Percentiles rank a stretch among this genome's conserved stretches.
phyloP scores from a whole-genome alignment of 2,797 vertebrate genomes.

The Schizopygopsis malacanthus region DNA sequence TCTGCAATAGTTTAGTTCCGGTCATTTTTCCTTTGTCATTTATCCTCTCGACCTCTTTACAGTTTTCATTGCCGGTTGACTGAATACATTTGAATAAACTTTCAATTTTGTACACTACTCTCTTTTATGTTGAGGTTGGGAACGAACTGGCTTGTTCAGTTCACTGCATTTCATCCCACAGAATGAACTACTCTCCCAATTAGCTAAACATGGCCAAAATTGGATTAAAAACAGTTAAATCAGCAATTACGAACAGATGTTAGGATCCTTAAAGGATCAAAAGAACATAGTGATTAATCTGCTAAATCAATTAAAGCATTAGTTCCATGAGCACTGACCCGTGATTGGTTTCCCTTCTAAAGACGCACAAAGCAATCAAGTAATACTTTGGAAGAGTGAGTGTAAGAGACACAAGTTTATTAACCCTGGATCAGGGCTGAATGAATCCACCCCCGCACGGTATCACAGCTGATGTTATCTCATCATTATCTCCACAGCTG shows the following conservation, averaged over 20 bases:
- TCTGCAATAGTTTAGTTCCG: neutral
- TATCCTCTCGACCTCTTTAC: constrained; percentile 1
- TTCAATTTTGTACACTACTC: neutral
- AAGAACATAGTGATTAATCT: neutral
- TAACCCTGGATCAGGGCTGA: constrained; percentile 37
- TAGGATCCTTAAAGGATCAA: constrained; percentile 1
- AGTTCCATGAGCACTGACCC: neutral
- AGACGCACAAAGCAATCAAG: neutral
- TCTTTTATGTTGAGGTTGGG: neutral
- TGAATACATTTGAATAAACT: neutral
- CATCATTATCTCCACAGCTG: neutral
- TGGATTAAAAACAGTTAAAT: neutral
- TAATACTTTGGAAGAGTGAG: constrained; percentile 1
- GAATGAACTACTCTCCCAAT: neutral
- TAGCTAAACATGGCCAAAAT: neutral
- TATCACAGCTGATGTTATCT: constrained; percentile 52
- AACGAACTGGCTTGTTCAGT: neutral
- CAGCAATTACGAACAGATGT: neutral
- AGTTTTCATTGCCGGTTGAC: neutral
- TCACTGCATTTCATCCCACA: neutral
- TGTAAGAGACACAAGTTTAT: neutral
- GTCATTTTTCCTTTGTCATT: neutral
- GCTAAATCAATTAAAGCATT: neutral
- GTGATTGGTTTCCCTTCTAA: neutral
- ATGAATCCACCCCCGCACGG: constrained; percentile 39